phyloP scores from a whole-genome alignment of 2,113 vertebrate species.

The Hyla sarda region DNA sequence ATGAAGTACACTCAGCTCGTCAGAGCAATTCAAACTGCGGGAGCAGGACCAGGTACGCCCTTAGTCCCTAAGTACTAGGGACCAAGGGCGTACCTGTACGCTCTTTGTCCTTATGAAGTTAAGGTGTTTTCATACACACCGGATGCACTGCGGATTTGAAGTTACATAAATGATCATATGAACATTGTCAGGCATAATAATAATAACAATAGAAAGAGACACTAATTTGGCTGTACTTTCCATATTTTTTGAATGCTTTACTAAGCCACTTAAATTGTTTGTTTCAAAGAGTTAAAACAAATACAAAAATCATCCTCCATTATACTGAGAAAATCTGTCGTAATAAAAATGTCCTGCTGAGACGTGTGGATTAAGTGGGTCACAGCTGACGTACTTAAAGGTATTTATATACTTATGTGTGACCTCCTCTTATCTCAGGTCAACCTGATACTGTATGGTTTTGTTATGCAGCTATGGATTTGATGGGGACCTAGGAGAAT shows the following conservation, averaged over 20 bases:
- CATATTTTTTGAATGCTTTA: not conserved
- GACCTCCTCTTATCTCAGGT: slow-evolving; percentile 43
- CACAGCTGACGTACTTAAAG: slow-evolving; percentile 13
- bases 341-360: slow-evolving; percentile 1
- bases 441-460: slow-evolving; percentile 33
- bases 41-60: too few relatives aligned
- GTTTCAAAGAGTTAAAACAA: slow-evolving; percentile 16
- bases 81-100: too few relatives aligned
- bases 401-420: slow-evolving; percentile 52
- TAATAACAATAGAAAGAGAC: not conserved
- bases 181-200: not conserved
- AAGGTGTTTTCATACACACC: too few relatives aligned
- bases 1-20: too few relatives aligned
- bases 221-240: not conserved
- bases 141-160: too few relatives aligned
- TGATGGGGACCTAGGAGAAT: not conserved
- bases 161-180: not conserved
- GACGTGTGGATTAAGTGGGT: slow-evolving; percentile 41
- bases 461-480: slow-evolving; percentile 7
- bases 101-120: too few relatives aligned
- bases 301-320: not conserved
- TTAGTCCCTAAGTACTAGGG: too few relatives aligned
- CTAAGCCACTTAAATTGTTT: not conserved
- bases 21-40: too few relatives aligned
- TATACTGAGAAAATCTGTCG: not conserved